A percentile compares a stretch with the other conserved stretches of the same genome.
phyloP scores from a whole-genome alignment of 2,797 vertebrate genomes.

The Lacerta bilineata region DNA sequence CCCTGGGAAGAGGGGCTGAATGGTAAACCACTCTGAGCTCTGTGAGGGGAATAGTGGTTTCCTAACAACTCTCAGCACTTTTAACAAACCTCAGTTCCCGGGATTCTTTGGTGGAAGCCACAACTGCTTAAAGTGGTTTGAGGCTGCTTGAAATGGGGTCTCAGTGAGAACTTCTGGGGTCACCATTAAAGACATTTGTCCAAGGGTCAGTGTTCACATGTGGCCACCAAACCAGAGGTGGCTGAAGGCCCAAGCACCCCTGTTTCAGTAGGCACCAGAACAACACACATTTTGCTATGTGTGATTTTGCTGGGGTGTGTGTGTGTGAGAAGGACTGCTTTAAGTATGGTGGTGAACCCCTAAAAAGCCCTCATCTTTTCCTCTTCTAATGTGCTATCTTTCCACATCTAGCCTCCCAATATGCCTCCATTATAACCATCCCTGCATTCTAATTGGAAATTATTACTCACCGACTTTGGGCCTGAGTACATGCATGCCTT shows the following conservation, averaged over 20 bases:
- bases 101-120: too few relatives aligned
- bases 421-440: not conserved
- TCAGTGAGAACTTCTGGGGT: not conserved
- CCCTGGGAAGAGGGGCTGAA: too few relatives aligned
- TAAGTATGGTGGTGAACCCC: not conserved
- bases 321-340: not conserved
- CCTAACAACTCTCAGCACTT: too few relatives aligned
- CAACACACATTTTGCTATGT: not conserved
- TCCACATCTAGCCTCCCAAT: not conserved
- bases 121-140: too few relatives aligned
- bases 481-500: not conserved
- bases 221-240: not conserved
- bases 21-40: too few relatives aligned
- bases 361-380: not conserved
- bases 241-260: not conserved
- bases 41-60: too few relatives aligned
- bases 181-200: not conserved
- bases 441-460: not conserved
- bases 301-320: not conserved
- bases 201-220: not conserved
- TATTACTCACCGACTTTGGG: not conserved
- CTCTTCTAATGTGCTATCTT: not conserved
- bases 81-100: too few relatives aligned
- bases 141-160: too few relatives aligned
- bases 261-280: not conserved